phyloP scores from a whole-genome alignment of 2,113 vertebrate genomes.

The Neodon shergylaensis region DNA sequence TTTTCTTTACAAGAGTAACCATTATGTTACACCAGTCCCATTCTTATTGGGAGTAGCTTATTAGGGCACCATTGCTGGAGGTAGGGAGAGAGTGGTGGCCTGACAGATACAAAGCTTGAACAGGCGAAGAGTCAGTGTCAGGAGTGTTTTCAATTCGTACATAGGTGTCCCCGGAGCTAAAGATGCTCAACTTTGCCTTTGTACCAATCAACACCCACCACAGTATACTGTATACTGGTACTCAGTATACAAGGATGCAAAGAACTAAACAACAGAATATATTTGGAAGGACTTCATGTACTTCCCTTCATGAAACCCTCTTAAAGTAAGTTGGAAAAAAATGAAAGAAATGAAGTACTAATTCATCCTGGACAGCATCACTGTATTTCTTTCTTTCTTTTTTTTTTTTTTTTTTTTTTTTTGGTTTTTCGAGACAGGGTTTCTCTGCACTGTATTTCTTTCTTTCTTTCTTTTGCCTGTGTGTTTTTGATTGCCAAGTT shows the following conservation, averaged over 20 bases:
- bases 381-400: background rate
- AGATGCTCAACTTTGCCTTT: background rate
- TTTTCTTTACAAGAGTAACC: constrained; percentile 69
- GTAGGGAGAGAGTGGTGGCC: background rate
- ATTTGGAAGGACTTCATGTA: background rate
- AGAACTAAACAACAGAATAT: background rate
- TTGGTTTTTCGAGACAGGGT: no score
- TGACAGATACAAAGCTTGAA: background rate
- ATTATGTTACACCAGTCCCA: constrained; percentile 35
- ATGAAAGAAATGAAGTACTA: background rate
- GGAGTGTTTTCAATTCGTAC: background rate
- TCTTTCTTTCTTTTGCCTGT: background rate
- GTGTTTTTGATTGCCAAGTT: background rate
- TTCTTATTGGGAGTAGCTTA: constrained; percentile 61
- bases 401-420: background rate
- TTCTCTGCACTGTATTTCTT: no score
- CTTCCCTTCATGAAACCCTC: background rate
- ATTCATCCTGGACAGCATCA: background rate
- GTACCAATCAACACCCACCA: background rate
- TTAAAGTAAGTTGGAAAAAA: background rate
- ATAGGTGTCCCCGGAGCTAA: background rate
- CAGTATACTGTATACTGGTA: background rate
- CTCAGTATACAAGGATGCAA: fast-evolving
- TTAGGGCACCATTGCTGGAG: constrained; percentile 15
- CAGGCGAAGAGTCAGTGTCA: background rate